Evolutionary conservation across 2,113 vertebrate genomes (phyloP).

Genomic region (Mus musculus): GRCm39 chr7:76175001-76175500

Average conservation of each 20-base stretch:
- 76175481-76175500: too few relatives aligned
- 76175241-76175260: not conserved
- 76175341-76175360: not conserved
- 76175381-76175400: not conserved
- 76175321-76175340: not conserved
- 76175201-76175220: not conserved
- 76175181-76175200: not conserved
- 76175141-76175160: not conserved
- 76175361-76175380: not conserved
- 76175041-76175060: not conserved
- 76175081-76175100: not conserved
- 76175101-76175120: not conserved
- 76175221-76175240: not conserved
- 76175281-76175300: not conserved
- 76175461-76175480: too few relatives aligned
- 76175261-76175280: not conserved
- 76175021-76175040: not conserved
- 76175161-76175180: not conserved
- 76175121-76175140: not conserved
- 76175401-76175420: not conserved
- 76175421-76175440: not conserved
- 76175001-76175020: not conserved
- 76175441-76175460: too few relatives aligned
- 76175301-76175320: not conserved
- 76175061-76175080: not conserved